Percentiles rank a stretch among this genome's conserved stretches.
Conservation (phyloP, 1,140 invertebrate genomes). For the Musca domestica region DNA sequence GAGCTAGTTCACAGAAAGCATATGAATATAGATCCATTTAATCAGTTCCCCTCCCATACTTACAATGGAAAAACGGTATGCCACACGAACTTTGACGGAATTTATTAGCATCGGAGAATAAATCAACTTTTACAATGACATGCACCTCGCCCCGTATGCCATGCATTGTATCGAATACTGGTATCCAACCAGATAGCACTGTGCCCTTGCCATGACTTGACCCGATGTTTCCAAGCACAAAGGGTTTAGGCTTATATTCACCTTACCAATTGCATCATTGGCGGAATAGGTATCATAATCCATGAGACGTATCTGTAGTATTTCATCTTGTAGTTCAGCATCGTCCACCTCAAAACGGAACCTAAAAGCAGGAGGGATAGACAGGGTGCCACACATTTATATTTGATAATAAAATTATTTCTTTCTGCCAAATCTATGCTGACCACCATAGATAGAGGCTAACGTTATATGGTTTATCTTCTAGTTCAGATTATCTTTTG, state of each 20-base stretch:
- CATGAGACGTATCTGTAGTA: slow-evolving; percentile 91
- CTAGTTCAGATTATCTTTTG: not conserved
- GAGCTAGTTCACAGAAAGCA: slow-evolving; percentile 58
- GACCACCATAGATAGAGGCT: not conserved
- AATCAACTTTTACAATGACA: slow-evolving; percentile 91
- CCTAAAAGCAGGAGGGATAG: too few relatives aligned
- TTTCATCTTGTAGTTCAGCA: slow-evolving; percentile 94
- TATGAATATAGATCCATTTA: too few relatives aligned
- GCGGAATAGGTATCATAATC: slow-evolving; percentile 98
- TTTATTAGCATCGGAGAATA: slow-evolving; percentile 95
- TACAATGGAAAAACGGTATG: slow-evolving; percentile 95
- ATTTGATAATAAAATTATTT: not conserved
- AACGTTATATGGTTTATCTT: not conserved
- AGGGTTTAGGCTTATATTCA: slow-evolving; percentile 80
- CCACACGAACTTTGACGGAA: slow-evolving; percentile 96
- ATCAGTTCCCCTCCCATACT: slow-evolving; percentile 56
- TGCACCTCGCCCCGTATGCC: slow-evolving; percentile 97
- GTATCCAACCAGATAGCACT: slow-evolving; percentile 92
- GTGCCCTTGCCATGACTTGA: slow-evolving; percentile 57
- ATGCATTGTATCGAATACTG: slow-evolving; percentile 97
- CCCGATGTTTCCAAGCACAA: slow-evolving; percentile 58
- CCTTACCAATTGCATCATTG: slow-evolving; percentile 97
- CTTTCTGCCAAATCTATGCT: not conserved
- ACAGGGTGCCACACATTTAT: not conserved
- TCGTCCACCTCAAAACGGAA: slow-evolving; percentile 74